Evolutionary conservation across 2,888 invertebrate genomes (phyloP), one percentile per base, ranked within the genome.

Genomic region (Scotopteryx bipunctaria): DNA sequence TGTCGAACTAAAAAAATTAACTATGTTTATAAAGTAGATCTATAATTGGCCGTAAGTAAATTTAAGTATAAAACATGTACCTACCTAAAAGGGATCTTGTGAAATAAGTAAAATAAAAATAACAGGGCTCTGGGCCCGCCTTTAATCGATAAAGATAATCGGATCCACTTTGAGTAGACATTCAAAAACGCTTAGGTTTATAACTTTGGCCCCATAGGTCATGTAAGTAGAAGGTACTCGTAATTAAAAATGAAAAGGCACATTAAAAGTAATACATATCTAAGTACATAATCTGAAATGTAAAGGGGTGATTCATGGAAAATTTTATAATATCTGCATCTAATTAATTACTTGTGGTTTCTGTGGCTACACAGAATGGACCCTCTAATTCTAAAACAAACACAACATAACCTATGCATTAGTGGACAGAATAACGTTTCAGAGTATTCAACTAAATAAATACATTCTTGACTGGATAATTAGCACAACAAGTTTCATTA

Each of bases 371-470:
- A 25, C 45, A 45, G 5, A 48, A 44, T 44, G 48, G 43, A 47
- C 9, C 32, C 32, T 33, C 9, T 44, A 40, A 41, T 29, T 35
- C 37, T 52, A 17, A 21, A 31, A 35, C 8, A 41, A 36, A 56
- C 45, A 33, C n/a, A 44, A 37, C 51, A 46, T 35, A 40, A 57
- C 45, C 29, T 59, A 61, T 51, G 53, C 48, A 60, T 45, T 61
- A 68, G 60, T 66, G 65, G 62, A 67, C 66, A 72, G 60, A 67
- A 60, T 58, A 55, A 44, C 17, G 54, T 54, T 62, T 35, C 54
- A 35, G 56, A 64, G 57, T 63, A 68, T 67, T 61, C 40, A 54
- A 61, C 56, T 36, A 37, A 54, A 25, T 33, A 49, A 44, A 45
- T 48, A 45, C 11, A 3, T n/a, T 25, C 11, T 16, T 27, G 21